Evolutionary conservation across 2,888 invertebrate genomes (phyloP).

Genomic region (Nymphalis urticae): DNA sequence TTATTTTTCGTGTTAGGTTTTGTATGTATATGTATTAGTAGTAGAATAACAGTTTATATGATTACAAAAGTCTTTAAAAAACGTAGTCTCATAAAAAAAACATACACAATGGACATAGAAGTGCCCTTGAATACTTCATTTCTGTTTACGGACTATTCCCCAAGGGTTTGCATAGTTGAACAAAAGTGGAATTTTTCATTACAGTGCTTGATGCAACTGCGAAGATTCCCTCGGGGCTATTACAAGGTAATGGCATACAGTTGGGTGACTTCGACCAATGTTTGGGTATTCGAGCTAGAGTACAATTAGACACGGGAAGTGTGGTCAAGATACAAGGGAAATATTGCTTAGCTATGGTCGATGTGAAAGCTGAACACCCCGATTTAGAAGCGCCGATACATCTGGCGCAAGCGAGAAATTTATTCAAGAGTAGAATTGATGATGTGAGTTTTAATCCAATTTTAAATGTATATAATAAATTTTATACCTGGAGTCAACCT

Average conservation of each 20-base stretch:
- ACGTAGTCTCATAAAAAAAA: conserved; percentile 18
- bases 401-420: conserved; percentile 83
- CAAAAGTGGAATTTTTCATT: conserved; percentile 64
- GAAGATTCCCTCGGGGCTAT: conserved; percentile 85
- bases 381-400: conserved; percentile 84
- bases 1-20: too few species aligned
- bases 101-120: conserved; percentile 24
- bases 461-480: neutral
- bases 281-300: conserved; percentile 81
- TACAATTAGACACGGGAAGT: conserved; percentile 80
- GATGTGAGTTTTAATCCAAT: conserved; percentile 74
- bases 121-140: conserved; percentile 32
- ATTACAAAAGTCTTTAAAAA: conserved; percentile 40
- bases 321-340: conserved; percentile 85
- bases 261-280: conserved; percentile 87
- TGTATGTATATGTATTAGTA: neutral
- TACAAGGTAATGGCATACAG: conserved; percentile 87
- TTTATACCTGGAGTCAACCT: too few species aligned
- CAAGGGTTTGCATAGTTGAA: conserved; percentile 47
- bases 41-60: neutral
- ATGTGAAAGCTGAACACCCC: conserved; percentile 81
- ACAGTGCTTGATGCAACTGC: conserved; percentile 87
- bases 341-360: conserved; percentile 85
- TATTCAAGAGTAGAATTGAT: conserved; percentile 83
- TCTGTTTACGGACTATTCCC: conserved; percentile 43